Evolutionary conservation across 2,888 invertebrate genomes (phyloP).

Genomic region (Ctenicera cuprea): DNA sequence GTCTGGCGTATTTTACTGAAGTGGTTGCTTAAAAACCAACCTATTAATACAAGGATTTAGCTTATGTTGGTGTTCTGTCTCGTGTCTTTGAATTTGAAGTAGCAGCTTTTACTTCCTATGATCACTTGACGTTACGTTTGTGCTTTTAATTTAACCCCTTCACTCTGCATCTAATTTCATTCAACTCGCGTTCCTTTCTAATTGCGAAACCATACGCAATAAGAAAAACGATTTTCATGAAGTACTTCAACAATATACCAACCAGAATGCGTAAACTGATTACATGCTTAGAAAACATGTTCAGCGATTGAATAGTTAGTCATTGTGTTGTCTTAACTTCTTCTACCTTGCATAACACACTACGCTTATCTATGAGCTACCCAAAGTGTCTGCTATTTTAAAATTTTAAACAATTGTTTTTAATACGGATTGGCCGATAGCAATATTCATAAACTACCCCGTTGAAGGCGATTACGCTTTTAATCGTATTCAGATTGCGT

Average conservation of each 20-base stretch:
- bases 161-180: background rate
- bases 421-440: no score
- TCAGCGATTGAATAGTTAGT: no score
- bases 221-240: slow-evolving; percentile 7
- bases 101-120: background rate
- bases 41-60: background rate
- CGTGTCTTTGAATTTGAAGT: background rate
- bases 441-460: no score
- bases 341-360: no score
- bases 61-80: background rate
- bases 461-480: no score
- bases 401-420: no score
- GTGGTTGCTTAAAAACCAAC: background rate
- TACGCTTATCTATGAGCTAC: no score
- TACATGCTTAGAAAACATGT: no score
- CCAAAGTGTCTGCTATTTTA: no score
- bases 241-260: background rate
- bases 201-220: background rate
- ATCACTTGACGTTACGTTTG: background rate
- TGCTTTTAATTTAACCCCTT: slow-evolving; percentile 3
- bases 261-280: background rate
- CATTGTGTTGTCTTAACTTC: no score
- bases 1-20: background rate
- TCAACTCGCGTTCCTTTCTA: background rate
- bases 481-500: no score